Base-by-base conservation (phyloP, 2,113 vertebrate genomes). In the Corvus moneduloides region DNA sequence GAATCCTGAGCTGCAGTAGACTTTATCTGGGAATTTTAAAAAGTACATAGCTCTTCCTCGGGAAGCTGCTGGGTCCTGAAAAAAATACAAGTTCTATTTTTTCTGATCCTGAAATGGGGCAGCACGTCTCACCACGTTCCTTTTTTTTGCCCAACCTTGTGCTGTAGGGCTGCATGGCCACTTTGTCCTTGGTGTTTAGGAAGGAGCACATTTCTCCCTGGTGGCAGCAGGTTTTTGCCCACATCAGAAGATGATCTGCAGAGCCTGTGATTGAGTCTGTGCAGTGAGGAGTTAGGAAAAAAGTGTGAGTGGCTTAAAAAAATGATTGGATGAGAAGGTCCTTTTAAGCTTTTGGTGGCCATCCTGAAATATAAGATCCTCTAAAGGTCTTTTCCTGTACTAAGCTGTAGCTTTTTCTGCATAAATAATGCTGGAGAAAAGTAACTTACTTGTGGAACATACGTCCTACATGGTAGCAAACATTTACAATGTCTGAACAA, bases 91-190 rank as follows among this genome's bases (percentile, higher is more conserved):
- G 30, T 52, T 61, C 33, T 66, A 2, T 7, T 52, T 74, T 61
- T 82, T n/a, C 46, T 71, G 23, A 48, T 66, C n/a, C 41, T 48
- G 69, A 59, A 81, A 32, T 28, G 30, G 11, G 9, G 3, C 24
- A 28, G 26, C 3, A 11, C 0, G 0, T 58, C 62, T 49, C 52
- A 49, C 46, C 46, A 13, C 0, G 0, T 56, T 48, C 41, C 20
- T 44, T 35, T 68, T 68, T 41, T 35, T 32, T 44, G 24, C 49
- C 69, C 28, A 61, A 19, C 23, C n/a, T 28, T 4, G 10, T 46
- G 12, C 35, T 49, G 13, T 20, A 8, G 26, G 46, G 22, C 41
- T 35, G 44, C 2, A 3, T 22, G 30, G 39, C 55, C 7, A 1
- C 64, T 39, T 73, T 64, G 43, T 64, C 54, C 46, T 51, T n/a